Percentiles rank a stretch among this genome's conserved stretches.
phyloP scores from a whole-genome alignment of 2,888 invertebrate species.

The Himalopsyche kuldschensis region DNA sequence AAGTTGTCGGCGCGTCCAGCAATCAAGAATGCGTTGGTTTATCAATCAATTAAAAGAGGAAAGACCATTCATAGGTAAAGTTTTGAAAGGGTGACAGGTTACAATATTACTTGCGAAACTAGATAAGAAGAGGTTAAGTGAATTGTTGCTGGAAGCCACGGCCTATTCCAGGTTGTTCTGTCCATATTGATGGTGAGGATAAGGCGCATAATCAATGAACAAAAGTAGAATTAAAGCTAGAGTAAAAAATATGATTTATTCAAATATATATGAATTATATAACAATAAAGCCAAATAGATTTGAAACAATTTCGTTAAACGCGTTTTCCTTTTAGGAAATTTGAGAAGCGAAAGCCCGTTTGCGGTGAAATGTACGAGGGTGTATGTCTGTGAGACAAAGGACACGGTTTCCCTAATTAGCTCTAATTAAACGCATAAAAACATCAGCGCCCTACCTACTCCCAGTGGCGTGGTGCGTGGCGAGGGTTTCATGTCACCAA shows the following conservation, averaged over 20 bases:
- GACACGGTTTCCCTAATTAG: constrained; percentile 17
- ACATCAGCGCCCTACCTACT: constrained; percentile 4
- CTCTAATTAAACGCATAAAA: constrained; percentile 27
- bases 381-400: constrained; percentile 3
- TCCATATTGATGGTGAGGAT: too few species aligned
- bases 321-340: neutral
- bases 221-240: neutral
- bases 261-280: neutral
- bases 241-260: neutral
- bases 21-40: too few species aligned
- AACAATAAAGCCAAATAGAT: neutral
- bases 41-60: too few species aligned
- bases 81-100: too few species aligned
- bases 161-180: too few species aligned
- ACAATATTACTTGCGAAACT: too few species aligned
- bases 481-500: neutral
- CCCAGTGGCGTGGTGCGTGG: neutral
- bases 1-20: too few species aligned
- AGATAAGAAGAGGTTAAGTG: too few species aligned
- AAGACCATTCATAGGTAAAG: too few species aligned
- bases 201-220: too few species aligned
- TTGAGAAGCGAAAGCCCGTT: neutral
- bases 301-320: neutral
- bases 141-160: too few species aligned
- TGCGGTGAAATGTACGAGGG: neutral